These are phyloP conservation scores for Hanleya hanleyi DNA, from an alignment of 2,888 invertebrate genomes.

Conservation along the genomic window DNA sequence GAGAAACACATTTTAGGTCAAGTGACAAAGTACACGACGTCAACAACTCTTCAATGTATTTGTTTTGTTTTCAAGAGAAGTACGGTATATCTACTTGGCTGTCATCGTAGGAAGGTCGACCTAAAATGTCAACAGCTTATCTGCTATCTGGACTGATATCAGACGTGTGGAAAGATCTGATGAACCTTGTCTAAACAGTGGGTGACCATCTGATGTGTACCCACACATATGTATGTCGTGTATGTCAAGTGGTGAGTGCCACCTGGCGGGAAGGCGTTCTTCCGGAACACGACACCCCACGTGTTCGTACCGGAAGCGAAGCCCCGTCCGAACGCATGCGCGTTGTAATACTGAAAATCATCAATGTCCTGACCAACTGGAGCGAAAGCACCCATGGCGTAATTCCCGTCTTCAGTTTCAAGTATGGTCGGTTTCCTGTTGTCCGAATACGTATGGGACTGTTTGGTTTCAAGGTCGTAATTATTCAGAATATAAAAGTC, in stretches of 20 bases:
- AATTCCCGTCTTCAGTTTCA: conserved; percentile 32
- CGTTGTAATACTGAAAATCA: conserved; percentile 17
- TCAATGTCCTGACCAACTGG: conserved; percentile 40
- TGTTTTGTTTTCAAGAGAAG: too few relatives aligned
- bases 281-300: conserved; percentile 40
- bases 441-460: conserved; percentile 16
- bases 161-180: too few relatives aligned
- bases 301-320: conserved; percentile 30
- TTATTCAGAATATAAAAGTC: conserved; percentile 33
- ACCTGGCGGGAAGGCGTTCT: conserved; percentile 23
- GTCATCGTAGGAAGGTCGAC: too few relatives aligned
- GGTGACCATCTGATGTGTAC: conserved; percentile 32
- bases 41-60: too few relatives aligned
- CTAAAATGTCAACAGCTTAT: too few relatives aligned
- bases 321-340: conserved; percentile 5
- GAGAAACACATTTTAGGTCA: too few relatives aligned
- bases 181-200: conserved; percentile 35
- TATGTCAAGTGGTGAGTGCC: conserved; percentile 26
- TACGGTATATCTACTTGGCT: too few relatives aligned
- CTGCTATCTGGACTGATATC: too few relatives aligned
- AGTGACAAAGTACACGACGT: too few relatives aligned
- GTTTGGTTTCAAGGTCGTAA: conserved; percentile 22
- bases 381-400: conserved; percentile 41
- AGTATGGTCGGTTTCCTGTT: conserved; percentile 29
- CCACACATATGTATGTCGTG: conserved; percentile 41